Evolutionary conservation across 2,797 vertebrate genomes (phyloP).

Genomic region (Astyanax mexicanus): DNA sequence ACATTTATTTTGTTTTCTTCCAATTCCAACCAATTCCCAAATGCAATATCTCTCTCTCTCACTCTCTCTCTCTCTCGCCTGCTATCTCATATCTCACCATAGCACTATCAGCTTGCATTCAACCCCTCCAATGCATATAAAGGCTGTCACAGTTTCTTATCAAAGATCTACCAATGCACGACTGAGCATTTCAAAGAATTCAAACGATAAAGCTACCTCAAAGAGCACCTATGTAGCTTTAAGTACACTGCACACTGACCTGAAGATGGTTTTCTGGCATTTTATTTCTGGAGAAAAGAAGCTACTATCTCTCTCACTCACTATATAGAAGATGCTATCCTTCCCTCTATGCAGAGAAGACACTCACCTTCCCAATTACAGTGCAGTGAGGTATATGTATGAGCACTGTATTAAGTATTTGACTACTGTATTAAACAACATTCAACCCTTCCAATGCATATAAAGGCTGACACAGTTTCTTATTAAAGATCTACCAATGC

Average conservation of each 20-base stretch:
- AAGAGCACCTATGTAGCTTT: background rate
- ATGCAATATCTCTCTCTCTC: slow-evolving; percentile 1
- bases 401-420: background rate
- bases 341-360: no score
- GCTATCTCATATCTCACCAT: slow-evolving; percentile 23
- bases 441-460: background rate
- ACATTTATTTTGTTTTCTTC: slow-evolving; percentile 12
- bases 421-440: background rate
- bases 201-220: background rate
- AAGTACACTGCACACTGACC: background rate
- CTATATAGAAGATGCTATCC: no score
- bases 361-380: background rate
- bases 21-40: slow-evolving; percentile 3
- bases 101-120: slow-evolving; percentile 10
- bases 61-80: no score
- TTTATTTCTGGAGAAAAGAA: background rate
- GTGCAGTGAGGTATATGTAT: background rate
- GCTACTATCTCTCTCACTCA: background rate
- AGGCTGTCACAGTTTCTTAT: background rate
- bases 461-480: background rate
- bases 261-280: background rate
- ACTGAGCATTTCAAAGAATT: background rate
- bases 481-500: background rate
- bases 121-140: background rate
- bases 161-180: background rate